Evolutionary conservation across 2,113 vertebrate genomes (phyloP).

Genomic region (Halichoerus grypus): DNA sequence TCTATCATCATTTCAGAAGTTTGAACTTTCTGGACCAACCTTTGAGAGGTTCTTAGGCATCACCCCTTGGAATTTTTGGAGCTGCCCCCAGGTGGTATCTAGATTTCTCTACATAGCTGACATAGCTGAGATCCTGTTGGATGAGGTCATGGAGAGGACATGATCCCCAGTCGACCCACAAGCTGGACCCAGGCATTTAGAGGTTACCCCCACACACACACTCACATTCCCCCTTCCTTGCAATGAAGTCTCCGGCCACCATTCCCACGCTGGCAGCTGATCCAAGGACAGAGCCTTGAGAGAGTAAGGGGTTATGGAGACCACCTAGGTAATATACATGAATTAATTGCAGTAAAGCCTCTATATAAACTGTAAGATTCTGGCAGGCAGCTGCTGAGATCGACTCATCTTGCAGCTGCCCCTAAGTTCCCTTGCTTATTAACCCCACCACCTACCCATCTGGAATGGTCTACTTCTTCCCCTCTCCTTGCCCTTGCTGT

Average conservation of each 20-base stretch:
- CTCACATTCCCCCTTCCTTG: background rate
- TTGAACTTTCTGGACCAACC: background rate
- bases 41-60: background rate
- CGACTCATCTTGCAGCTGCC: background rate
- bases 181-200: background rate
- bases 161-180: background rate
- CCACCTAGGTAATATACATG: background rate
- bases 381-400: background rate
- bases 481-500: background rate
- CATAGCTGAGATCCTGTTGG: background rate
- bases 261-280: background rate
- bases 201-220: background rate
- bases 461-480: background rate
- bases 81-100: background rate
- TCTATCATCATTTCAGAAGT: background rate
- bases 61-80: background rate
- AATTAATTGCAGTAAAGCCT: background rate
- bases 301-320: background rate
- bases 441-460: background rate
- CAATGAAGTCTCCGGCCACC: rapidly evolving
- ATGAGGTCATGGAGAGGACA: background rate
- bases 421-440: background rate
- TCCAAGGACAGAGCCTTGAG: background rate
- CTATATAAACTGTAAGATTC: background rate
- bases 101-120: background rate